phyloP scores from a whole-genome alignment of 2,797 vertebrate species.

The Neosilurus hyrtlii region DNA sequence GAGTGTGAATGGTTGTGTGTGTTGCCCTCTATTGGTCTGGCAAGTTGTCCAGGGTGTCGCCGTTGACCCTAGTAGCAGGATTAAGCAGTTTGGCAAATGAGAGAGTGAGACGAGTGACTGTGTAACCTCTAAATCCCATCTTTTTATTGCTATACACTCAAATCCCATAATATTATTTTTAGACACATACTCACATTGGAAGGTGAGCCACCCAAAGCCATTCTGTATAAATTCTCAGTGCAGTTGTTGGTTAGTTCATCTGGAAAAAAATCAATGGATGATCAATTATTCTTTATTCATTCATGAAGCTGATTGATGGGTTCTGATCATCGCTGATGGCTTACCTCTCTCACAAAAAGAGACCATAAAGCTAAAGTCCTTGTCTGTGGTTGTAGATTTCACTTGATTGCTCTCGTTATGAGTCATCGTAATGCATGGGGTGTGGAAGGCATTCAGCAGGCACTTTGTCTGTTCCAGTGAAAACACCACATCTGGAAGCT shows the following conservation, averaged over 20 bases:
- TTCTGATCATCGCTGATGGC: not conserved
- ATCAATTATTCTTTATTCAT: not conserved
- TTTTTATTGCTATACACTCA: not conserved
- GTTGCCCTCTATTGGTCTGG: too few species aligned
- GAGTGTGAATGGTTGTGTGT: too few species aligned
- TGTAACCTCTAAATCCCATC: not conserved
- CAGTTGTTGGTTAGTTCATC: not conserved
- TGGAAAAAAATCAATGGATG: constrained; percentile 14
- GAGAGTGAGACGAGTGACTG: too few species aligned
- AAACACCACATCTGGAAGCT: constrained; percentile 52
- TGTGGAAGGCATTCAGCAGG: constrained; percentile 29
- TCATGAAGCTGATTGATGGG: not conserved
- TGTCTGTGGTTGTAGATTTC: not conserved
- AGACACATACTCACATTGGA: constrained; percentile 37
- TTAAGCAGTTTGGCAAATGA: too few species aligned
- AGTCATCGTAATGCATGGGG: not conserved
- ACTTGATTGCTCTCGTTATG: not conserved
- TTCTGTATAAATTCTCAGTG: constrained; percentile 22
- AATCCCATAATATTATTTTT: not conserved
- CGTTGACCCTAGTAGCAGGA: too few species aligned
- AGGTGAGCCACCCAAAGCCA: constrained; percentile 19
- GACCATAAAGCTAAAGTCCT: not conserved
- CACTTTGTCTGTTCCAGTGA: constrained; percentile 54
- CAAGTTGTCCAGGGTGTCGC: too few species aligned
- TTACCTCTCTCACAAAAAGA: constrained; percentile 26